phyloP scores from a whole-genome alignment of 2,113 vertebrate species.

The Toxotes chatareus region DNA sequence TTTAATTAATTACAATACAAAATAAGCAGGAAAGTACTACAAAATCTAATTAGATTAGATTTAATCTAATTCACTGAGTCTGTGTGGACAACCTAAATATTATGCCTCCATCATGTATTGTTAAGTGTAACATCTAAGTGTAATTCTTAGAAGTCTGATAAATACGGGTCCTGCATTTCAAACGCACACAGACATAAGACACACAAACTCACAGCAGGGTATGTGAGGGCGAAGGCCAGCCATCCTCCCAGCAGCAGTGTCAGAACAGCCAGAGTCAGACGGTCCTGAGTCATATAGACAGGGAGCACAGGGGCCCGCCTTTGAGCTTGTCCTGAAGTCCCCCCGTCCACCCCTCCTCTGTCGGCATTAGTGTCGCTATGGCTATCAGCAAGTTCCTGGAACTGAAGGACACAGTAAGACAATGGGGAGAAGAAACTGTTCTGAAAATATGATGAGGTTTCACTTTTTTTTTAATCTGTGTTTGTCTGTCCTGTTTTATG shows the following conservation, averaged over 20 bases:
- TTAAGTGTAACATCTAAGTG: no score
- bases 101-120: neutral
- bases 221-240: constrained; percentile 84
- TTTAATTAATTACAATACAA: no score
- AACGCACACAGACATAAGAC: neutral
- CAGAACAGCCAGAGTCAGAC: constrained; percentile 77
- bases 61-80: neutral
- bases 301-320: constrained; percentile 61
- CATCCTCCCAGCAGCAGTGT: constrained; percentile 89
- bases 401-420: constrained; percentile 44
- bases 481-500: neutral
- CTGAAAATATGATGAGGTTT: neutral
- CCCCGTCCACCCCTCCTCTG: constrained; percentile 21
- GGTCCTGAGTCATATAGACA: constrained; percentile 81
- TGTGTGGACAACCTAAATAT: neutral
- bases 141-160: no score
- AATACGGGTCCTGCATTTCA: neutral
- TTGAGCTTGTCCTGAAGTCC: constrained; percentile 9
- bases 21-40: no score
- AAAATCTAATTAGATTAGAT: no score
- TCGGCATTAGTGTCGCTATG: constrained; percentile 11
- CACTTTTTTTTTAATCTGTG: neutral
- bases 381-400: constrained; percentile 72
- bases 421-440: neutral
- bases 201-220: constrained; percentile 73